Evolutionary conservation across 1,140 invertebrate species (phyloP).

Genomic region (Pachypeltis micranthus): DNA sequence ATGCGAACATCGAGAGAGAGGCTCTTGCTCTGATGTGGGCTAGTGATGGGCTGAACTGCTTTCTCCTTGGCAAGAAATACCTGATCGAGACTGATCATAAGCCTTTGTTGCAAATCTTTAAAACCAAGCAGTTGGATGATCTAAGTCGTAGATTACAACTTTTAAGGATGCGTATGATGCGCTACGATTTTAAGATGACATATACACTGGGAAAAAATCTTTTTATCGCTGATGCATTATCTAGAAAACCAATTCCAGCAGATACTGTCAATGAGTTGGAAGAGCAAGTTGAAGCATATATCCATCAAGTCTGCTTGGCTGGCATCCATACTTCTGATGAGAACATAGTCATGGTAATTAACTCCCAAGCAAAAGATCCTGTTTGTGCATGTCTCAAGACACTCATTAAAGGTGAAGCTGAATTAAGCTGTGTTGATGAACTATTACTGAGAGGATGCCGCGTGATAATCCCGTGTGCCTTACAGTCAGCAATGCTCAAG

Average conservation of each 20-base stretch:
- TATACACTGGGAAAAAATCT: neutral
- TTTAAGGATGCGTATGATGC: neutral
- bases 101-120: neutral
- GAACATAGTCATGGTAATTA: too few relatives aligned
- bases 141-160: neutral
- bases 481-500: too few relatives aligned
- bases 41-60: neutral
- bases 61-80: neutral
- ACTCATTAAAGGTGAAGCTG: too few relatives aligned
- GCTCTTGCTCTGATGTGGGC: neutral
- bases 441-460: too few relatives aligned
- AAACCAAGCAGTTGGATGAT: neutral
- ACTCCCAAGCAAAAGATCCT: too few relatives aligned
- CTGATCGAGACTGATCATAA: neutral
- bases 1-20: neutral
- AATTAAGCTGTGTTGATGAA: too few relatives aligned
- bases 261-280: neutral
- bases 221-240: neutral
- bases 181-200: neutral
- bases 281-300: neutral
- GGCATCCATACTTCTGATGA: too few relatives aligned
- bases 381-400: too few relatives aligned
- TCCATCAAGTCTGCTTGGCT: neutral
- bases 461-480: too few relatives aligned
- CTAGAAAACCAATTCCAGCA: neutral